Evolutionary conservation across 2,888 invertebrate genomes (phyloP).

Genomic region (Mythimna pallens): DNA sequence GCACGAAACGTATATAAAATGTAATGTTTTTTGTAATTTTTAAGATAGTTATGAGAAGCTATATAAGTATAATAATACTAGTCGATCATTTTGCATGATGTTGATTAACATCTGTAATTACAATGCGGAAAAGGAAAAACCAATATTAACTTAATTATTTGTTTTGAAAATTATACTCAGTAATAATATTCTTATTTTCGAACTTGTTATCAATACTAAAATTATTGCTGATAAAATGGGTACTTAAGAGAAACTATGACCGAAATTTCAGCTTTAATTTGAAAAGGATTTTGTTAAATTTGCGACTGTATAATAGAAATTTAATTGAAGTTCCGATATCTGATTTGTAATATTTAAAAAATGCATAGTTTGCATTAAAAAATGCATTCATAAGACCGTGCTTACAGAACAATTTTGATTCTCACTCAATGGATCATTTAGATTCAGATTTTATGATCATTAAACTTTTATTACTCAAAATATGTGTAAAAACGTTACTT

Average conservation of each 20-base stretch:
- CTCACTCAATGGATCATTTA: neutral
- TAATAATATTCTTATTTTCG: neutral
- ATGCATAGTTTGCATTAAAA: neutral
- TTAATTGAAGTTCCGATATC: neutral
- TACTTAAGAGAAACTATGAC: neutral
- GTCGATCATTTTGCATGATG: neutral
- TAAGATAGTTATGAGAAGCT: neutral
- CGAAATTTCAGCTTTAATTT: neutral
- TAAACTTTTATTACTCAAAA: neutral
- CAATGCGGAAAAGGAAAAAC: neutral
- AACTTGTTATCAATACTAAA: constrained; percentile 4
- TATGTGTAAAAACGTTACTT: neutral
- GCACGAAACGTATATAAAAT: neutral
- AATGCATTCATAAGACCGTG: neutral
- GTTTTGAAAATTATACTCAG: constrained; percentile 3
- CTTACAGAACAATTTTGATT: neutral
- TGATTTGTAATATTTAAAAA: neutral
- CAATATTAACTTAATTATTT: neutral
- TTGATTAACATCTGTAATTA: neutral
- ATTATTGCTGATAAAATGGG: constrained; percentile 7
- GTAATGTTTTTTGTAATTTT: neutral
- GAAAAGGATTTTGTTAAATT: neutral
- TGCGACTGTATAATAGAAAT: neutral
- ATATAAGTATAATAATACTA: neutral
- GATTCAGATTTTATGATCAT: neutral